Percentiles rank a stretch among this genome's conserved stretches.
Evolutionary conservation across 1,140 invertebrate genomes (phyloP).

Genomic region (Pemphigus obesinymphae): DNA sequence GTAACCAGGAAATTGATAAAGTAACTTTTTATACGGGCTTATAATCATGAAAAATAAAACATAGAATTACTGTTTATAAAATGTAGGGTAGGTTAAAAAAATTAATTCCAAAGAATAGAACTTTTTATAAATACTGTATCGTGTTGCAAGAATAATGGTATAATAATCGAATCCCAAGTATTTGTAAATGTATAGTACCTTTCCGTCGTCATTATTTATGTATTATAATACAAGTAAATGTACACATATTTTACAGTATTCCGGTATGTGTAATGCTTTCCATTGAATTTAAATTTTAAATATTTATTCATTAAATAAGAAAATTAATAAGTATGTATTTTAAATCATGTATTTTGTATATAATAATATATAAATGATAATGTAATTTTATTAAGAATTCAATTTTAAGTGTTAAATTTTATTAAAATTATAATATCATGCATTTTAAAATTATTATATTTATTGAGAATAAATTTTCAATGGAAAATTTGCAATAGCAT

Average conservation of each 20-base stretch:
- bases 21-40: background rate
- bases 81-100: too few species aligned
- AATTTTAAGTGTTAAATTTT: too few species aligned
- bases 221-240: background rate
- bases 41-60: background rate
- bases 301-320: background rate
- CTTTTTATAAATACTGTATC: background rate
- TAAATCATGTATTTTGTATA: too few species aligned
- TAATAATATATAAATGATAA: too few species aligned
- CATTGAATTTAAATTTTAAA: background rate
- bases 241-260: background rate
- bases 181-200: background rate
- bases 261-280: background rate
- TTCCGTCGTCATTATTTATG: background rate
- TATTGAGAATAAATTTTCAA: too few species aligned
- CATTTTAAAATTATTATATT: too few species aligned
- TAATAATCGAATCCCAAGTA: background rate
- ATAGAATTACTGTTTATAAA: background rate
- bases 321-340: too few species aligned
- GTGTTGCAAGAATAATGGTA: background rate
- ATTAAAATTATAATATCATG: too few species aligned
- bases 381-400: too few species aligned
- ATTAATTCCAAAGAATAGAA: background rate
- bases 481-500: too few species aligned
- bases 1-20: background rate